phyloP scores from a whole-genome alignment of 1,140 invertebrate genomes.

The Melitaea cinxia region DNA sequence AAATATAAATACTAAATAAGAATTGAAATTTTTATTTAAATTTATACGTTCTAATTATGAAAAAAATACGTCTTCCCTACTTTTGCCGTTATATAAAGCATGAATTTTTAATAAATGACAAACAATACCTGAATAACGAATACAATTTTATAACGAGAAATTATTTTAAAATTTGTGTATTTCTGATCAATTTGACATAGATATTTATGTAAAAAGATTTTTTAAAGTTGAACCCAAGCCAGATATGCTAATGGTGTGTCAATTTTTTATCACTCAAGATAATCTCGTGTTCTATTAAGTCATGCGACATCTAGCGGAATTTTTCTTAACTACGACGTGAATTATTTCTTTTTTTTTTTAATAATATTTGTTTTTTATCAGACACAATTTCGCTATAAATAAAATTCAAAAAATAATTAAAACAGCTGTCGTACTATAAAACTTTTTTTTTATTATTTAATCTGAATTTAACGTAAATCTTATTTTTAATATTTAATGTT shows the following conservation, averaged over 20 bases:
- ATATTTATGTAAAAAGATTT: slow-evolving; percentile 22
- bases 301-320: slow-evolving; percentile 24
- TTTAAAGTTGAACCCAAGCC: slow-evolving; percentile 31
- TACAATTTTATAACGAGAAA: not conserved
- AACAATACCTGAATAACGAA: not conserved
- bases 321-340: slow-evolving; percentile 22
- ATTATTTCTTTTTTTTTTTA: slow-evolving; percentile 4
- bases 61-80: not conserved
- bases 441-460: too few relatives aligned
- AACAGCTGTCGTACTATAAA: too few relatives aligned
- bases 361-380: not conserved
- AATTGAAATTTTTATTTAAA: not conserved
- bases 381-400: not conserved
- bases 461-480: not conserved
- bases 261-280: slow-evolving; percentile 40
- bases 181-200: slow-evolving; percentile 13
- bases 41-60: not conserved
- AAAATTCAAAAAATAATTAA: too few relatives aligned
- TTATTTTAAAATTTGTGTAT: slow-evolving; percentile 19
- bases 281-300: slow-evolving; percentile 20
- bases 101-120: not conserved
- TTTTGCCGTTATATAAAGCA: not conserved
- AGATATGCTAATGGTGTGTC: slow-evolving; percentile 39
- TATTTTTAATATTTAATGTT: not conserved
- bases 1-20: too few relatives aligned